These are phyloP conservation scores for Gallinago solitaria DNA, from an alignment of 2,797 vertebrate genomes.

Conservation along the genomic window DNA sequence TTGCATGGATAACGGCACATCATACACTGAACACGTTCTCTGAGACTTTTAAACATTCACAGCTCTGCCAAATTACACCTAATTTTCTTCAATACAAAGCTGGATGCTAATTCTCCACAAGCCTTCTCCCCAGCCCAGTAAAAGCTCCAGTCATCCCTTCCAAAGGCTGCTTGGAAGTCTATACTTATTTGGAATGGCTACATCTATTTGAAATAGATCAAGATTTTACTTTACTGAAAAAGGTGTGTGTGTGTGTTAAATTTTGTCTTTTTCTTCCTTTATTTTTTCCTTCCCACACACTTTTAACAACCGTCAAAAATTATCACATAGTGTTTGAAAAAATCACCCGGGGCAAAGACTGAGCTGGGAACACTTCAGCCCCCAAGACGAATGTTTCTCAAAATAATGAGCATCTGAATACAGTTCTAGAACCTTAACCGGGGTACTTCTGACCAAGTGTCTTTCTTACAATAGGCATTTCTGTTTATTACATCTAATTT, in stretches of 20 bases:
- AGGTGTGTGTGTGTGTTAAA: neutral
- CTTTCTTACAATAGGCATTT: neutral
- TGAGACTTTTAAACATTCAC: neutral
- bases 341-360: conserved; percentile 24
- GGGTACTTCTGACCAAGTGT: neutral
- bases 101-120: neutral
- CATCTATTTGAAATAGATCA: neutral
- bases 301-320: neutral
- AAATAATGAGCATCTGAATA: conserved; percentile 32
- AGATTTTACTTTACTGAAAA: neutral
- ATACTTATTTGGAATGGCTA: neutral
- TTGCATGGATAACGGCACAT: neutral
- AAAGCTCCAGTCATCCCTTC: neutral
- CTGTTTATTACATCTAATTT: neutral
- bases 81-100: neutral
- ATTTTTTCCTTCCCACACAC: neutral
- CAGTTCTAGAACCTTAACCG: conserved; percentile 5
- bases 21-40: neutral
- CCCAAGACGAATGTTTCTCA: neutral
- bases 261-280: neutral
- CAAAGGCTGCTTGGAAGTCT: neutral
- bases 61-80: neutral
- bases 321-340: neutral
- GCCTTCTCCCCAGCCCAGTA: neutral
- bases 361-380: conserved; percentile 17